phyloP scores from a whole-genome alignment of 1,140 invertebrate species.

The Bombus soroeensis region DNA sequence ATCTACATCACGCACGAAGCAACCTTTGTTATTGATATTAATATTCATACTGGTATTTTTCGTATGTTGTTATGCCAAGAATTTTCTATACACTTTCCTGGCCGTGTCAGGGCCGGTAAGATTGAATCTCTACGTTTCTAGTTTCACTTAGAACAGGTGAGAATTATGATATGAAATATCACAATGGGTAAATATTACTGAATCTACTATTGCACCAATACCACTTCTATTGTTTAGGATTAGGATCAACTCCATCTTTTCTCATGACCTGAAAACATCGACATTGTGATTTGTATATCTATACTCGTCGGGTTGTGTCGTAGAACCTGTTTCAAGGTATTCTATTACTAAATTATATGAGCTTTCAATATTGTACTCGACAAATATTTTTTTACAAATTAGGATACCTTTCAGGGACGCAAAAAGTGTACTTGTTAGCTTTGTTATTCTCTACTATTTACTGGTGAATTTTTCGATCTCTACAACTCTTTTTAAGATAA shows the following conservation, averaged over 20 bases:
- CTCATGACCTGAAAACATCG: constrained; percentile 2
- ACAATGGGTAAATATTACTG: constrained; percentile 16
- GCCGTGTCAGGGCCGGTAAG: neutral
- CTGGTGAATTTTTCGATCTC: neutral
- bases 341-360: neutral
- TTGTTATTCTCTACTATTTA: neutral
- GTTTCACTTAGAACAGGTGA: neutral
- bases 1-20: constrained; percentile 47
- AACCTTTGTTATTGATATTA: constrained; percentile 6
- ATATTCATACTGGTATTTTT: neutral
- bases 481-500: neutral
- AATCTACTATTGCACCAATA: constrained; percentile 9
- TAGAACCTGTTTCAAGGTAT: constrained; percentile 16
- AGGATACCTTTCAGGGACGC: neutral
- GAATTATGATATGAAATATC: neutral
- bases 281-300: neutral
- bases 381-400: neutral
- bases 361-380: neutral
- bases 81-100: neutral
- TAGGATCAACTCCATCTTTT: neutral
- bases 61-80: constrained; percentile 23
- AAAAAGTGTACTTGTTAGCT: neutral
- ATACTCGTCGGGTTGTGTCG: constrained; percentile 18
- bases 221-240: neutral
- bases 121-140: neutral